phyloP scores from a whole-genome alignment of 1,140 invertebrate genomes.

The Brachionus koreanus region DNA sequence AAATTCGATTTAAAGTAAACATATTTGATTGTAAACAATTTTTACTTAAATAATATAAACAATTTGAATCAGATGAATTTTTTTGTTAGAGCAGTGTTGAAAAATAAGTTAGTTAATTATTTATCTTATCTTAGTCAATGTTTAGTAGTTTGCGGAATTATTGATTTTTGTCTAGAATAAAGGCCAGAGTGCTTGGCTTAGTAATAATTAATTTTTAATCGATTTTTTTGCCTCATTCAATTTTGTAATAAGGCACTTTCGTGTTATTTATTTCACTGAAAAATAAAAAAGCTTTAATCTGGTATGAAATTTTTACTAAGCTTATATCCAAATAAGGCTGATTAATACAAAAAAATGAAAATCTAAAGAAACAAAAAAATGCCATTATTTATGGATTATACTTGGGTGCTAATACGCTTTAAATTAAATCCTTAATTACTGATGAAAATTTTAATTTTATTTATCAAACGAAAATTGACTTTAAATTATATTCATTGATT shows the following conservation, averaged over 20 bases:
- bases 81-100: background rate
- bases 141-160: background rate
- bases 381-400: too few relatives aligned
- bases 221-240: background rate
- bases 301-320: background rate
- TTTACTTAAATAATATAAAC: background rate
- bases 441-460: background rate
- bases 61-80: background rate
- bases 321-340: background rate
- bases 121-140: background rate
- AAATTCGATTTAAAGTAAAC: background rate
- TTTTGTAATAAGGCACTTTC: background rate
- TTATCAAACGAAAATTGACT: background rate
- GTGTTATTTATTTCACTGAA: background rate
- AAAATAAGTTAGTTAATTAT: background rate
- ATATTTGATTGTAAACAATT: background rate
- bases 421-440: background rate
- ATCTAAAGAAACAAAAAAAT: background rate
- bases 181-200: background rate
- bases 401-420: background rate
- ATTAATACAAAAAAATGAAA: background rate
- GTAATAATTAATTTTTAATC: slow-evolving; percentile 1
- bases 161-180: background rate
- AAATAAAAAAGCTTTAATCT: background rate
- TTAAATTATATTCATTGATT: background rate